Percentiles rank a stretch among this genome's conserved stretches.
Evolutionary conservation across 2,888 invertebrate species (phyloP).

Genomic region (Pristionchus arcanus): DNA sequence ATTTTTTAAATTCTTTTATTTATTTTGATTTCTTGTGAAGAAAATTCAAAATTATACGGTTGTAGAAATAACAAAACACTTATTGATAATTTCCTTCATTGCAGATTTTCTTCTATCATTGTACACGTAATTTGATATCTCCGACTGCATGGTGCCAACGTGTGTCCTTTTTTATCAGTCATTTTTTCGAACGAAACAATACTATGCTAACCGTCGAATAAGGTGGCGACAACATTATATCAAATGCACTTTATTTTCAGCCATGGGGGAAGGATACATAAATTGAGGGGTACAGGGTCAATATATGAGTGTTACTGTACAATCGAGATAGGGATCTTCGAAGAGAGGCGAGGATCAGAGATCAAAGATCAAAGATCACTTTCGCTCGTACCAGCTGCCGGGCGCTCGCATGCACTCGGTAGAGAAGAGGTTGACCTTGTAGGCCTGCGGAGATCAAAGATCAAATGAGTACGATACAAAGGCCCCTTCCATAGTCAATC

Average conservation of each 20-base stretch:
- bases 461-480: neutral
- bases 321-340: neutral
- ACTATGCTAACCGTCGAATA: too few relatives aligned
- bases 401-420: slow-evolving; percentile 33
- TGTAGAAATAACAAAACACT: too few relatives aligned
- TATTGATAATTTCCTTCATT: too few relatives aligned
- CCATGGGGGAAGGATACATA: neutral
- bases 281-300: too few relatives aligned
- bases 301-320: neutral
- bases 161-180: too few relatives aligned
- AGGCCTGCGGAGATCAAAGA: slow-evolving; percentile 11
- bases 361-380: slow-evolving; percentile 41
- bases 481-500: too few relatives aligned
- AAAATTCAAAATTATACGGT: neutral
- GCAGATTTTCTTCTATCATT: too few relatives aligned
- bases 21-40: neutral
- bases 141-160: too few relatives aligned
- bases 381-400: slow-evolving; percentile 40
- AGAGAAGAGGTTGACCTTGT: slow-evolving; percentile 4
- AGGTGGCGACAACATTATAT: neutral
- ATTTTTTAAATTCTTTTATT: neutral
- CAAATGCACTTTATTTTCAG: neutral
- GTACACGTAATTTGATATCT: too few relatives aligned
- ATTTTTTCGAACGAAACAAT: too few relatives aligned
- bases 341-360: neutral